These are phyloP conservation scores for Orchestia grillus DNA, from an alignment of 1,140 invertebrate genomes.

Conservation along the genomic window DNA sequence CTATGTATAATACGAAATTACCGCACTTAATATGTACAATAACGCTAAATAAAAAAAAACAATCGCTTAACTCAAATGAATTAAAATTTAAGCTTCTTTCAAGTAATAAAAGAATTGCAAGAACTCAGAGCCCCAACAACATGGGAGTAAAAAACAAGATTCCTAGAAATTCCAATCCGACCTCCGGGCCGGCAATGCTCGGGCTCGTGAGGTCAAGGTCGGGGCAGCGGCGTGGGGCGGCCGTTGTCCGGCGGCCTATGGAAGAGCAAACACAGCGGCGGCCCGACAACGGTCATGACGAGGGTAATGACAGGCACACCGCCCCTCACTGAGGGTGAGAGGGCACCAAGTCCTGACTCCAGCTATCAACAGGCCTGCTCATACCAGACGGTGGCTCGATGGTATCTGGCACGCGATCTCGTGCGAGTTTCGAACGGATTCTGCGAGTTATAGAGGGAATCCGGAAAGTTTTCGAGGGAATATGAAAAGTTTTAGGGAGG, in stretches of 20 bases:
- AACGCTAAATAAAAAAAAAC: no score
- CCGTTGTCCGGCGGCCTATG: not conserved
- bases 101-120: not conserved
- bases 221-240: not conserved
- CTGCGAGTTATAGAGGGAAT: no score
- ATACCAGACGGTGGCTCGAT: not conserved
- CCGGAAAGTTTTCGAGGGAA: not conserved
- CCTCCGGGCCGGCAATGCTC: not conserved
- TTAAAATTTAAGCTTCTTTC: not conserved
- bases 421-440: not conserved
- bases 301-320: not conserved
- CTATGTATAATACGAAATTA: no score
- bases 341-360: not conserved
- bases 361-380: not conserved
- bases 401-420: not conserved
- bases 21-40: no score
- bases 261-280: not conserved
- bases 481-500: not conserved
- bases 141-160: not conserved
- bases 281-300: not conserved
- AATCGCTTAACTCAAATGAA: not conserved
- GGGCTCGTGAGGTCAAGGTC: not conserved
- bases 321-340: no score
- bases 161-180: not conserved
- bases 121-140: not conserved